Evolutionary conservation across 2,888 invertebrate genomes (phyloP), one percentile per base, ranked within the genome.

Genomic region (Drosophila setosimentum): DNA sequence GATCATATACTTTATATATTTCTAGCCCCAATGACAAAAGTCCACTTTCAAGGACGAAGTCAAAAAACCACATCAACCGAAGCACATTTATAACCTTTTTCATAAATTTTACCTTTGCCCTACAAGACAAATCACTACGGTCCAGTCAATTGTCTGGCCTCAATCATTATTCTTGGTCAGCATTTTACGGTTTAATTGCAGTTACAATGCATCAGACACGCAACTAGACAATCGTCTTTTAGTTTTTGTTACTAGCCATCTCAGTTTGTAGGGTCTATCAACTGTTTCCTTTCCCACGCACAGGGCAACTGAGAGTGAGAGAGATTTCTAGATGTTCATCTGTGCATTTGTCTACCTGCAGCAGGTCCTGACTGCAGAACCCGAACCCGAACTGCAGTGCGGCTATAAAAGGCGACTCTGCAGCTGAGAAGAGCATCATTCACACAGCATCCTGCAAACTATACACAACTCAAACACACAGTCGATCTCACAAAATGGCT

Each of bases 151-250:
- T 71, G 77, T 74, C 67, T 76, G 59, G 54, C 27, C 40, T 53
- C 68, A 27, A 40, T 24, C 50, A 59, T 58, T 49, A 45, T 78
- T 62, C 76, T 71, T 75, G 74, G 78, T 40, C 74, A 84, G 79
- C 48, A 87, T 89, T 87, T 87, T 89, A 89, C 83, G 87, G 89
- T 87, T 87, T 87, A 87, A 87, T 87, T 89, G 87, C 77, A 70
- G 64, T 11, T 64, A 87, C 87, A 87, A 86, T 79, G 64, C 58
- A 60, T 55, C 62, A 68, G 81, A 75, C 71, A 82, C 75, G 83
- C 80, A 84, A 82, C 84, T 74, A 83, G 62, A 81, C 84, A 83
- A 83, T 83, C 78, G 66, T 76, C 78, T 80, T 73, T 67, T 13
- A 45, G 50, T 63, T 49, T 62, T 62, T 65, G 16, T 69, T 80